Percentiles rank a stretch among this genome's conserved stretches.
phyloP scores from a whole-genome alignment of 2,797 vertebrate genomes.

The Scleropages formosus region DNA sequence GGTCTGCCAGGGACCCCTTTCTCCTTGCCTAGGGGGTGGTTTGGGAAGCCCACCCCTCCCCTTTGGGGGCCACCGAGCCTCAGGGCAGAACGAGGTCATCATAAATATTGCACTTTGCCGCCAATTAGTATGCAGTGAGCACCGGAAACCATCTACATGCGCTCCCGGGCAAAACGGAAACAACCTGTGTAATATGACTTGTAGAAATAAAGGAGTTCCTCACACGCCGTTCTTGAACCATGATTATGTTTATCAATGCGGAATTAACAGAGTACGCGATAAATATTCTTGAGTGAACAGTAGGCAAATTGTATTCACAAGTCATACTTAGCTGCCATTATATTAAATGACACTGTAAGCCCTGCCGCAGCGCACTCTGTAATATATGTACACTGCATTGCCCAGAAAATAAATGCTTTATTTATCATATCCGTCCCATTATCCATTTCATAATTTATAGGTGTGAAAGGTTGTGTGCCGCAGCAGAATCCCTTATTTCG shows the following conservation, averaged over 20 bases:
- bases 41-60: neutral
- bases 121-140: neutral
- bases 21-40: conserved; percentile 2
- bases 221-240: neutral
- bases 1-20: neutral
- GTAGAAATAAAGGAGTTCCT: neutral
- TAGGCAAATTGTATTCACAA: conserved; percentile 17
- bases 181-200: neutral
- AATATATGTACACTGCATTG: conserved; percentile 6
- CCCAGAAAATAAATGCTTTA: conserved; percentile 22
- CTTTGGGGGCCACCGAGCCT: neutral
- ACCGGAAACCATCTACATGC: neutral
- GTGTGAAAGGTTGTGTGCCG: conserved; percentile 10
- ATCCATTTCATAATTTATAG: conserved; percentile 25
- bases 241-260: neutral
- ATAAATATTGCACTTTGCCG: conserved; percentile 18
- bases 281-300: conserved; percentile 1
- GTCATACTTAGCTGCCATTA: conserved; percentile 21
- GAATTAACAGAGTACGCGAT: neutral
- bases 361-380: neutral
- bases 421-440: conserved; percentile 22
- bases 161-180: conserved; percentile 6
- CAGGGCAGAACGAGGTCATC: neutral
- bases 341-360: conserved; percentile 9
- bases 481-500: conserved; percentile 1